Evolutionary conservation across 2,888 invertebrate genomes (phyloP).

Genomic region (Cremastinae sp.): DNA sequence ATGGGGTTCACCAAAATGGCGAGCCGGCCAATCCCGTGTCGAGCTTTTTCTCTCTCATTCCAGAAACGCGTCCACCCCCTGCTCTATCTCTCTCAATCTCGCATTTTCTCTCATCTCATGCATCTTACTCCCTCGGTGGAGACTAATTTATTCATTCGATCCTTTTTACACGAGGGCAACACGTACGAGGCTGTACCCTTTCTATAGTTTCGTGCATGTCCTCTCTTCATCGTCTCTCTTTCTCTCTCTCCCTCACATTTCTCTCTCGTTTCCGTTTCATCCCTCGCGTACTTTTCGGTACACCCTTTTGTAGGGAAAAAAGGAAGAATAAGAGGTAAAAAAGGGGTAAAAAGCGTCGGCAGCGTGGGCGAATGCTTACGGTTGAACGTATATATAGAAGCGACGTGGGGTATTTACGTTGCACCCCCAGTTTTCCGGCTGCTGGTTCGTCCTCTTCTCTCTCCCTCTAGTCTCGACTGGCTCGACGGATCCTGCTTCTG

Average conservation of each 20-base stretch:
- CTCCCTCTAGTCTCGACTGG: slow-evolving; percentile 42
- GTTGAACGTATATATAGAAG: slow-evolving; percentile 65
- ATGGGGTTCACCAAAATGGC: slow-evolving; percentile 77
- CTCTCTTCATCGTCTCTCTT: slow-evolving; percentile 43
- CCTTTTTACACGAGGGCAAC: slow-evolving; percentile 76
- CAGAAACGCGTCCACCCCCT: slow-evolving; percentile 58
- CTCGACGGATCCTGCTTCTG: slow-evolving; percentile 38
- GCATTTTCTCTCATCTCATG: slow-evolving; percentile 46
- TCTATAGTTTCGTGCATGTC: slow-evolving; percentile 50
- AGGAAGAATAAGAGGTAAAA: slow-evolving; percentile 56
- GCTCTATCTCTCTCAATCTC: slow-evolving; percentile 44
- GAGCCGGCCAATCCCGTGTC: slow-evolving; percentile 69
- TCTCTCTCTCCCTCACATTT: slow-evolving; percentile 53
- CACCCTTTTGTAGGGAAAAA: slow-evolving; percentile 74
- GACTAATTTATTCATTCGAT: slow-evolving; percentile 79
- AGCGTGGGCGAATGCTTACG: slow-evolving; percentile 75
- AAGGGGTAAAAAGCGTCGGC: slow-evolving; percentile 69
- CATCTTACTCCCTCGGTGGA: slow-evolving; percentile 60
- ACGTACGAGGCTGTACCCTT: slow-evolving; percentile 66
- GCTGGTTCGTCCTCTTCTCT: slow-evolving; percentile 55
- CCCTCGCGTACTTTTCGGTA: slow-evolving; percentile 70
- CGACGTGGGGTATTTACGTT: slow-evolving; percentile 78
- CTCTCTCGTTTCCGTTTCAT: slow-evolving; percentile 50
- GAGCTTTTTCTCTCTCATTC: slow-evolving; percentile 61
- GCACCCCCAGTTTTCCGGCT: slow-evolving; percentile 72